Conservation (phyloP, 2,888 invertebrate species). For the Lasioglossum leucozonium region DNA sequence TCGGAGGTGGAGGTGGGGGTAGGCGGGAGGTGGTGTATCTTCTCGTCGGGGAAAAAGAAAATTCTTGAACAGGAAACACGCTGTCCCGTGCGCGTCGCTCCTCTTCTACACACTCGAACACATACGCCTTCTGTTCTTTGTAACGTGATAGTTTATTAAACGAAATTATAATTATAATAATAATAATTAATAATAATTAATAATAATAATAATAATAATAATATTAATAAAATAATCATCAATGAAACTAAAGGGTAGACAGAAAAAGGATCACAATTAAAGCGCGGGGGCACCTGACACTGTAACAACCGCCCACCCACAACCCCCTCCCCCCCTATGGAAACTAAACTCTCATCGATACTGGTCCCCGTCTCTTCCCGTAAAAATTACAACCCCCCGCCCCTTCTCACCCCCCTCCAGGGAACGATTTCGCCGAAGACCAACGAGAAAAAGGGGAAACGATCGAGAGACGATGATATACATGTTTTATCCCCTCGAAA, state of each 20-base stretch:
- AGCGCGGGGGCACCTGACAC: constrained; percentile 78
- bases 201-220: constrained; percentile 76
- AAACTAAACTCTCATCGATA: constrained; percentile 18
- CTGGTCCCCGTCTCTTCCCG: constrained; percentile 13
- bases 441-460: constrained; percentile 13
- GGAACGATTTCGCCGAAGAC: neutral
- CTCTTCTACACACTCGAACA: neutral
- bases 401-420: neutral
- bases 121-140: constrained; percentile 64
- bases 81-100: neutral
- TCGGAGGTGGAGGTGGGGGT: neutral
- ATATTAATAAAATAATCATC: constrained; percentile 78
- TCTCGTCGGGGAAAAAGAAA: constrained; percentile 12
- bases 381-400: neutral
- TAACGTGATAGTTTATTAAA: constrained; percentile 83
- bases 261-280: constrained; percentile 82
- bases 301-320: constrained; percentile 37
- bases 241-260: constrained; percentile 79
- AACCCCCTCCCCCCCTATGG: constrained; percentile 10
- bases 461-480: neutral
- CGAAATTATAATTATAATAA: constrained; percentile 82
- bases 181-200: constrained; percentile 76
- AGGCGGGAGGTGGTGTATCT: neutral
- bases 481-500: neutral
- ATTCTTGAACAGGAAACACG: neutral